A percentile compares a stretch with the other conserved stretches of the same genome.
Evolutionary conservation across 2,888 invertebrate species (phyloP).

Genomic region (Tiphia femorata): DNA sequence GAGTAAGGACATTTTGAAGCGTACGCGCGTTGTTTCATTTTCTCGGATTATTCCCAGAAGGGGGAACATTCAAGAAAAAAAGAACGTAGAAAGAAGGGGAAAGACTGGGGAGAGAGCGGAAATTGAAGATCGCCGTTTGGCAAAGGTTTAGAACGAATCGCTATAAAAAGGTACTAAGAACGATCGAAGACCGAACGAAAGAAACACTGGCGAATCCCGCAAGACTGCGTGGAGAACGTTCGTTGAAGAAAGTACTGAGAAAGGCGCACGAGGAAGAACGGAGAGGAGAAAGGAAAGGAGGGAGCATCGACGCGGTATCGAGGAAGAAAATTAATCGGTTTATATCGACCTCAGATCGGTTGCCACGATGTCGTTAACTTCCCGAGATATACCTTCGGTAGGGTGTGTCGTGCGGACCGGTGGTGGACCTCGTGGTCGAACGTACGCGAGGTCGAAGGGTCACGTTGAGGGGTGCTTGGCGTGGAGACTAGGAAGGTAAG

Average conservation of each 20-base stretch:
- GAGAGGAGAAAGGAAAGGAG: not conserved
- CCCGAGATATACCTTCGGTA: constrained; percentile 16
- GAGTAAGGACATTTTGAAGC: no score
- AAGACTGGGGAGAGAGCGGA: not conserved
- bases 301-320: not conserved
- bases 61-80: no score
- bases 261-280: not conserved
- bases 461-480: not conserved
- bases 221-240: not conserved
- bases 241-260: not conserved
- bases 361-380: constrained; percentile 26
- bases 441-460: not conserved
- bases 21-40: no score
- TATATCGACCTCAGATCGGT: constrained; percentile 18
- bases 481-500: not conserved
- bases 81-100: not conserved
- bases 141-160: not conserved
- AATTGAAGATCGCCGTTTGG: not conserved
- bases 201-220: not conserved
- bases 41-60: no score
- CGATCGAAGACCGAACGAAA: not conserved
- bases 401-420: constrained; percentile 24
- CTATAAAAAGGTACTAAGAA: not conserved
- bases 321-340: constrained; percentile 30
- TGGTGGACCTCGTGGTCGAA: not conserved